phyloP scores from a whole-genome alignment of 1,140 invertebrate genomes.

The Stegodyphus dumicola region DNA sequence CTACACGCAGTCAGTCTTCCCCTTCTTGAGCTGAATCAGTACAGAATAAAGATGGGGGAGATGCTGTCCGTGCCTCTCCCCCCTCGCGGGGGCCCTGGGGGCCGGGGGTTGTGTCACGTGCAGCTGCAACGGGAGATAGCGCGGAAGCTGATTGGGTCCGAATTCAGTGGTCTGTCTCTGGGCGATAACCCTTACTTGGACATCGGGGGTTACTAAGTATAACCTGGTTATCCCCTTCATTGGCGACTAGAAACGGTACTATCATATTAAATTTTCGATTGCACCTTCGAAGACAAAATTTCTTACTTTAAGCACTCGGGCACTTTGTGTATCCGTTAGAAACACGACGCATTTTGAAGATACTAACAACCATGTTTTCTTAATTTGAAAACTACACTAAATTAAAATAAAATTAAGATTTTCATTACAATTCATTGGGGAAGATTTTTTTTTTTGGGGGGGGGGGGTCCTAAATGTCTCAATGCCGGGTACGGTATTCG shows the following conservation, averaged over 20 bases:
- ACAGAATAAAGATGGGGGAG: not conserved
- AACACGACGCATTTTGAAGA: too few species aligned
- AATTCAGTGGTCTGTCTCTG: conserved; percentile 55
- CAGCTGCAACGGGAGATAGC: conserved; percentile 57
- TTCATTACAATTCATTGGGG: too few species aligned
- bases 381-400: too few species aligned
- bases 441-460: too few species aligned
- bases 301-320: too few species aligned
- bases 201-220: not conserved
- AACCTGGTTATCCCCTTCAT: not conserved
- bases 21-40: not conserved
- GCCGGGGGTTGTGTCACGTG: conserved; percentile 48
- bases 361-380: too few species aligned
- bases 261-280: too few species aligned
- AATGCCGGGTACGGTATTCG: too few species aligned
- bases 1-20: not conserved
- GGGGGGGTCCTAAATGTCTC: too few species aligned
- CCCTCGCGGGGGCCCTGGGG: conserved; percentile 2
- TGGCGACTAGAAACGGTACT: not conserved
- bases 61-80: not conserved
- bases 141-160: conserved; percentile 56
- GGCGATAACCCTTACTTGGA: conserved; percentile 51
- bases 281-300: too few species aligned
- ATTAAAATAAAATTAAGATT: too few species aligned
- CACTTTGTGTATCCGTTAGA: too few species aligned